These are phyloP conservation scores for Sthenelais limicola DNA, from an alignment of 2,888 invertebrate species.

Conservation along the genomic window DNA sequence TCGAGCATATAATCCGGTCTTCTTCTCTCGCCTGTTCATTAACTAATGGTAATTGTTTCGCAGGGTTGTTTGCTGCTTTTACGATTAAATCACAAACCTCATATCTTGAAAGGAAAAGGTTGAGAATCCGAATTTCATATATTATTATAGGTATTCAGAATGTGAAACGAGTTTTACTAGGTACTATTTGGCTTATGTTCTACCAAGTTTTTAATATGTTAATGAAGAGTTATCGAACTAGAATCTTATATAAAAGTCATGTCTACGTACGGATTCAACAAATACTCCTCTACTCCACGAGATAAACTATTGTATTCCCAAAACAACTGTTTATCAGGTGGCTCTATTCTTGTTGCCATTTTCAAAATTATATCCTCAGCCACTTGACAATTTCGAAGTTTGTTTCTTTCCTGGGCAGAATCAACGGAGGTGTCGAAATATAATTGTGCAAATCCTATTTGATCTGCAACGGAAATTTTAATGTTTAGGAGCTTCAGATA, in stretches of 20 bases:
- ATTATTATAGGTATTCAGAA: too few species aligned
- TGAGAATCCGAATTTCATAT: not conserved
- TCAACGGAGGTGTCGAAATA: conserved; percentile 11
- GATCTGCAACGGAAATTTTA: conserved; percentile 16
- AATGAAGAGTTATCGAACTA: too few species aligned
- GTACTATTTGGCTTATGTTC: too few species aligned
- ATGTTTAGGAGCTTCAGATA: not conserved
- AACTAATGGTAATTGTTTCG: conserved; percentile 23
- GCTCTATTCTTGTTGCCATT: conserved; percentile 19
- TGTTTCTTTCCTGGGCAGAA: not conserved
- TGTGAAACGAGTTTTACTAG: too few species aligned
- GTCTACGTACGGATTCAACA: too few species aligned
- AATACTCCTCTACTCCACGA: too few species aligned
- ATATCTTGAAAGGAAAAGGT: not conserved
- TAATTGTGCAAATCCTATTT: conserved; percentile 30
- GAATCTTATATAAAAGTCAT: too few species aligned
- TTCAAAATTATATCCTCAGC: not conserved
- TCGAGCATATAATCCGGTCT: conserved; percentile 55
- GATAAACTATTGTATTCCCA: too few species aligned
- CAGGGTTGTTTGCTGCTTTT: conserved; percentile 10
- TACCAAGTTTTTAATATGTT: too few species aligned
- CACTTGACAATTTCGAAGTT: not conserved
- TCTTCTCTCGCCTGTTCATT: conserved; percentile 51
- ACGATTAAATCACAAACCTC: not conserved
- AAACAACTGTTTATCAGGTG: conserved; percentile 45